Percentiles rank a stretch among this genome's conserved stretches.
phyloP scores from a whole-genome alignment of 1,140 invertebrate genomes.

The Lepidurus packardi region DNA sequence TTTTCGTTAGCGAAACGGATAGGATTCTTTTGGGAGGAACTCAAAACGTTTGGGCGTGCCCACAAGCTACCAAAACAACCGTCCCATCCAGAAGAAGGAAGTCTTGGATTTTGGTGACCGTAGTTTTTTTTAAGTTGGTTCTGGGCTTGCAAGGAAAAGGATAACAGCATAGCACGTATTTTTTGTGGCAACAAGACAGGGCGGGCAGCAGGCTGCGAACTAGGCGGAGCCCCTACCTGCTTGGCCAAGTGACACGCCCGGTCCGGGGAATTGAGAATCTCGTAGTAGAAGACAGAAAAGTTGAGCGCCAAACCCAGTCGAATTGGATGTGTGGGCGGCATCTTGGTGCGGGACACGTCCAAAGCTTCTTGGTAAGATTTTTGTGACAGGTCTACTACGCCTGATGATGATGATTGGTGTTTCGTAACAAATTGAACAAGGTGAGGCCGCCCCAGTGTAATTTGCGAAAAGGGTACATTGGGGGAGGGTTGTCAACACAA shows the following conservation, averaged over 20 bases:
- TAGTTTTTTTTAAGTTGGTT: too few relatives aligned
- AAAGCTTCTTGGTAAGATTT: constrained; percentile 98
- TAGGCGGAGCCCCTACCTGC: constrained; percentile 63
- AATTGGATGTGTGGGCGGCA: constrained; percentile 96
- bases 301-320: constrained; percentile 93
- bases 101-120: too few relatives aligned
- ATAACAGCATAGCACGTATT: background rate
- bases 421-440: constrained; percentile 35
- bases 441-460: background rate
- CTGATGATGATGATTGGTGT: constrained; percentile 49
- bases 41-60: constrained; percentile 20
- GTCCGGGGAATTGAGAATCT: constrained; percentile 95
- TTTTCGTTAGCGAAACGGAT: background rate
- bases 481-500: constrained; percentile 21
- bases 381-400: constrained; percentile 95
- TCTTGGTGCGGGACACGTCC: constrained; percentile 96
- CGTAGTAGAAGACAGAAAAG: constrained; percentile 98
- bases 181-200: constrained; percentile 27
- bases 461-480: background rate
- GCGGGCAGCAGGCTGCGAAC: constrained; percentile 16
- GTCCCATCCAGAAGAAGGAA: too few relatives aligned
- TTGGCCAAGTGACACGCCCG: constrained; percentile 94
- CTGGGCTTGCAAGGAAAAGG: constrained; percentile 23
- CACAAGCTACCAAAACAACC: background rate
- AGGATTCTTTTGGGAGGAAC: too few relatives aligned